phyloP scores from a whole-genome alignment of 2,888 invertebrate species.

The Tubulanus polymorphus region DNA sequence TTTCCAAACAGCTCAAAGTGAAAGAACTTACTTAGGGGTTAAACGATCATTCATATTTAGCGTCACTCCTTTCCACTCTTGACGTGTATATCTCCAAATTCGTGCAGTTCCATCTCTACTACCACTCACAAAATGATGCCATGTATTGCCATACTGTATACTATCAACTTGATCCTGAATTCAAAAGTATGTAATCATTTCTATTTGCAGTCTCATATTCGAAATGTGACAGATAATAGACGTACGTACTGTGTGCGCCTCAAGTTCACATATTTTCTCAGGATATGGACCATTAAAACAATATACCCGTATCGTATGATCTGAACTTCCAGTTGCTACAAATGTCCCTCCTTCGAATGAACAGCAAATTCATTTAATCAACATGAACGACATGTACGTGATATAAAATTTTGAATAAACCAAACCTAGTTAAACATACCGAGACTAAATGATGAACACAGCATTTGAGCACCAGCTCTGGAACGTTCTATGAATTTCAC shows the following conservation, averaged over 20 bases:
- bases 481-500: constrained; percentile 88
- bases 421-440: too few relatives aligned
- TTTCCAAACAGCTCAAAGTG: too few relatives aligned
- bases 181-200: constrained; percentile 7
- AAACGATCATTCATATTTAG: constrained; percentile 56
- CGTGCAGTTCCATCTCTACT: constrained; percentile 93
- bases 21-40: too few relatives aligned
- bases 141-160: constrained; percentile 88
- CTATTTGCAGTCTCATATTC: constrained; percentile 12
- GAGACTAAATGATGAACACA: constrained; percentile 84
- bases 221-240: constrained; percentile 1
- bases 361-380: too few relatives aligned
- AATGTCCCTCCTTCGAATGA: constrained; percentile 83
- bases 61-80: constrained; percentile 79
- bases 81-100: constrained; percentile 86
- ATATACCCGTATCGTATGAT: constrained; percentile 89
- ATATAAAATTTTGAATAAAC: too few relatives aligned
- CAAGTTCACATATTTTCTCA: constrained; percentile 69
- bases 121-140: constrained; percentile 85
- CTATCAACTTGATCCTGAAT: constrained; percentile 83
- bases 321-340: constrained; percentile 90
- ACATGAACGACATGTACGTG: too few relatives aligned
- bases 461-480: constrained; percentile 92
- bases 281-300: constrained; percentile 75
- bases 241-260: constrained; percentile 64